These are phyloP conservation scores for Podocnemis expansa DNA, from an alignment of 2,113 vertebrate species.

Conservation along the genomic window DNA sequence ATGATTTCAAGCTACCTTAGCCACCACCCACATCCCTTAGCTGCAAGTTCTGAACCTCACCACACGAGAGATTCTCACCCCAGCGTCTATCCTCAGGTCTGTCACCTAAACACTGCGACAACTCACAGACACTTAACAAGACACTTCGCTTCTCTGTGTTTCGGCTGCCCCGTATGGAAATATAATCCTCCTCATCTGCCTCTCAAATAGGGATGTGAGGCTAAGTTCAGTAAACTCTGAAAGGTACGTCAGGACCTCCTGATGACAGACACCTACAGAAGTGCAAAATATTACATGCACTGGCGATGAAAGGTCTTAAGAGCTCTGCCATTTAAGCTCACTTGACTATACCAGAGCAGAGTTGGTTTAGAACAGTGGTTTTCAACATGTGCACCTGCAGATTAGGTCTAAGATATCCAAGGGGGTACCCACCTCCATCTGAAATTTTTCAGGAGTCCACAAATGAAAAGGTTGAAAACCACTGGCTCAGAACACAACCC, in stretches of 20 bases:
- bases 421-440: neutral
- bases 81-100: neutral
- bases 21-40: neutral
- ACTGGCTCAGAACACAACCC: neutral
- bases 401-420: neutral
- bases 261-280: neutral
- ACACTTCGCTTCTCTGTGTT: too few relatives aligned
- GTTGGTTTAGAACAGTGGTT: neutral
- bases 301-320: neutral
- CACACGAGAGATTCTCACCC: neutral
- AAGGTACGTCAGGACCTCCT: neutral
- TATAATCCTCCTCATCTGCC: neutral
- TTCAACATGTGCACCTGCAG: neutral
- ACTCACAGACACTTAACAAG: too few relatives aligned
- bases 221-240: neutral
- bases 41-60: neutral
- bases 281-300: neutral
- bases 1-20: neutral
- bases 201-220: neutral
- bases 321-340: neutral
- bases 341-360: neutral
- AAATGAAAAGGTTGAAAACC: neutral
- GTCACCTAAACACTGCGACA: neutral
- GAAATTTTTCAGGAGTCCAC: neutral
- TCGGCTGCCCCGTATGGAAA: neutral